Conservation (phyloP, 2,888 invertebrate genomes). For the Lymantria dispar region DNA sequence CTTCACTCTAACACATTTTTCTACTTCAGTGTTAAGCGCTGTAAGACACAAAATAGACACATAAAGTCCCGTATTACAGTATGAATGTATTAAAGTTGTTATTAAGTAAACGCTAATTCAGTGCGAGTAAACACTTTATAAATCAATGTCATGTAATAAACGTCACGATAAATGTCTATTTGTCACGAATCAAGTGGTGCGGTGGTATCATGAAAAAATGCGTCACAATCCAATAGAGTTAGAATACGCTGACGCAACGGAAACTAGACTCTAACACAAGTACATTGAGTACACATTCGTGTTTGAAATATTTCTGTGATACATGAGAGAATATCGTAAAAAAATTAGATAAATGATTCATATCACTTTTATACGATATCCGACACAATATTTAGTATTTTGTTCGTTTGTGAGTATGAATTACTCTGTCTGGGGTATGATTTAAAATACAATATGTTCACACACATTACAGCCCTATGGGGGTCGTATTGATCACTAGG, state of each 20-base stretch:
- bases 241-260: conserved; percentile 4
- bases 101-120: not conserved
- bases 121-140: conserved; percentile 36
- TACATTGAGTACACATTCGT: conserved; percentile 6
- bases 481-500: too few species aligned
- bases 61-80: not conserved
- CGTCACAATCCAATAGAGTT: conserved; percentile 26
- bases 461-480: too few species aligned
- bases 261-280: conserved; percentile 10
- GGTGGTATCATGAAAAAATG: conserved; percentile 29
- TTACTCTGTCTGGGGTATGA: too few species aligned
- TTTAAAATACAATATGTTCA: too few species aligned
- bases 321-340: conserved; percentile 32
- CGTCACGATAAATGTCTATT: conserved; percentile 56
- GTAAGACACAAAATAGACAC: too few species aligned
- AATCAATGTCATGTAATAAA: conserved; percentile 55
- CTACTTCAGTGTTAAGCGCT: too few species aligned
- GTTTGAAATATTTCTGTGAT: conserved; percentile 5
- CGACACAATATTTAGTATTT: not conserved
- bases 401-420: not conserved
- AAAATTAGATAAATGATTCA: conserved; percentile 39
- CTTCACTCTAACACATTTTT: too few species aligned
- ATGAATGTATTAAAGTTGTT: not conserved
- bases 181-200: conserved; percentile 47
- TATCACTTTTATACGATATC: conserved; percentile 25